Percentiles rank a stretch among this genome's conserved stretches.
These are phyloP conservation scores for Rhinopomastus cyanomelas DNA, from an alignment of 2,113 vertebrate species.

Conservation along the genomic window DNA sequence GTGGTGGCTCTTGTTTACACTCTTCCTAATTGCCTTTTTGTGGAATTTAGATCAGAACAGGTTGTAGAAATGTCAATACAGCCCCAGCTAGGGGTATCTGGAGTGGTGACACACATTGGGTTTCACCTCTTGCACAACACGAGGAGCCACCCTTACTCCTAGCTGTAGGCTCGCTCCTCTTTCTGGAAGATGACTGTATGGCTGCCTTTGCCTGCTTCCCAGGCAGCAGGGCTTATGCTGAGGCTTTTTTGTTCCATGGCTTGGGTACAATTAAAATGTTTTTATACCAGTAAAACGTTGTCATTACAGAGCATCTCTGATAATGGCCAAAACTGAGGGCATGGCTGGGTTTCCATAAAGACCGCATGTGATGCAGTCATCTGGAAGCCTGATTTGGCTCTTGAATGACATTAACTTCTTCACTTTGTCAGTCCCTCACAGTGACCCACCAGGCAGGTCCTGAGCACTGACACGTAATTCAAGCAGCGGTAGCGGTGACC, in stretches of 20 bases:
- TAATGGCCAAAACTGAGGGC: not conserved
- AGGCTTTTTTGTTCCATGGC: not conserved
- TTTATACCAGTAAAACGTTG: not conserved
- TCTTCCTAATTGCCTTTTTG: not conserved
- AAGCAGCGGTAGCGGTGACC: fast-evolving
- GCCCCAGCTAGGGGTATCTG: not conserved
- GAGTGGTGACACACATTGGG: fast-evolving
- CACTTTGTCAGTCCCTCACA: not conserved
- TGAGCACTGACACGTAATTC: fast-evolving
- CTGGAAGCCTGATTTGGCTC: not conserved
- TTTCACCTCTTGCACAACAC: not conserved
- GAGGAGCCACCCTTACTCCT: too few species aligned
- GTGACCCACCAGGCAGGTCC: not conserved
- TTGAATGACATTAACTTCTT: not conserved
- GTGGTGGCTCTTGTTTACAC: not conserved
- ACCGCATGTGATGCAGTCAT: not conserved
- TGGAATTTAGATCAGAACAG: not conserved
- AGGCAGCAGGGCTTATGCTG: not conserved
- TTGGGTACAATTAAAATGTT: not conserved
- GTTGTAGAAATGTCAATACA: not conserved
- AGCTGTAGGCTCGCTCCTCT: not conserved
- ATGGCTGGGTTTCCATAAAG: not conserved
- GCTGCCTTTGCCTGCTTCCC: not conserved
- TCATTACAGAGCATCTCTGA: not conserved
- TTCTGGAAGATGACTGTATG: not conserved